Evolutionary conservation across 2,797 vertebrate genomes (phyloP), one percentile per base, ranked within the genome.

Genomic region (Malurus leucopterus): DNA sequence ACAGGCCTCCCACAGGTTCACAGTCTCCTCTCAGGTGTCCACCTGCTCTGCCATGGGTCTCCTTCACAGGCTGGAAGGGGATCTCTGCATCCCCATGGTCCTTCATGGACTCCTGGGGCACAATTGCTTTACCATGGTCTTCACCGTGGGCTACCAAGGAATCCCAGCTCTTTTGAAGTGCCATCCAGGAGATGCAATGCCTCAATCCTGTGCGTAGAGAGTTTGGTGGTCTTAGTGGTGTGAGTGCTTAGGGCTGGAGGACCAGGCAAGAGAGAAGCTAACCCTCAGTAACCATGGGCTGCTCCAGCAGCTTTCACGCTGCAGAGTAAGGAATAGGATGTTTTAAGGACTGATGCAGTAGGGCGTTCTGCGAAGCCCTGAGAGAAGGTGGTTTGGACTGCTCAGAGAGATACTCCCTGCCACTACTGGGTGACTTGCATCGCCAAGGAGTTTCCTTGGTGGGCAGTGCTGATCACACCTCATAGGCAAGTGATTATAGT

Each of bases 1-100:
- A 30, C 0, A 0, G 34, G 18, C 43, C 17, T 68, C 16, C 17
- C 32, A 21, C 29, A 26, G 21, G 47, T 40, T 68, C 40, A 40
- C 29, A 61, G 54, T 40, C 29, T 53, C 32, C 29, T 61, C 47
- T 68, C 15, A 53, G 47, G 11, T 29, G 34, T 59, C 59, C 16
- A 34, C 24, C 46, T 53, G 29, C 71, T 54, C 34, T 21, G 30
- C 14, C 1, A 0, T 47, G 40, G 24, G 4, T 61, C 32, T 38
- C 22, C n/a, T 75, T 29, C 8, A 11, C 4, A 8, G 40, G 24
- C 46, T 40, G 32, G 38, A 67, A 51, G 23, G 7, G 21, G 8
- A 24, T 67, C 32, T 40, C 32, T 68, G 40, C 40, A 68, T 46
- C 23, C 23, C 29, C 16, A 10, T 46, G 8, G 15, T 74, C 62